Evolutionary conservation across 2,113 vertebrate genomes (phyloP), one percentile per base, ranked within the genome.

Genomic region (Alligator mississippiensis): DNA sequence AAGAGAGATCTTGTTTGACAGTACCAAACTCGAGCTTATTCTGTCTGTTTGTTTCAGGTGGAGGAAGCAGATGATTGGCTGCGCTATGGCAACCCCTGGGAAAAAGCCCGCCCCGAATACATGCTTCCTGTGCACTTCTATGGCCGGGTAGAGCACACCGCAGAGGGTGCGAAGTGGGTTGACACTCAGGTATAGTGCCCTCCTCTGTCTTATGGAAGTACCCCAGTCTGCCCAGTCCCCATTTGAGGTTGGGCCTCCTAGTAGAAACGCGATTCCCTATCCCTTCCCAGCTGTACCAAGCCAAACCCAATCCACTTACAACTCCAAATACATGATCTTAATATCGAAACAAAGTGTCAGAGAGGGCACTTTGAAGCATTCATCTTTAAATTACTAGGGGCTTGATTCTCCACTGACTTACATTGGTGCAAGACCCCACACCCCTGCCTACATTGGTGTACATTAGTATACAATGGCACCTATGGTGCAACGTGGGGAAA

Each of bases 21-120:
- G 25, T 80, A 9, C 0, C 12, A 34, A 85, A 2, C 38, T 1
- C 1, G 3, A 25, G 38, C 8, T 30, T 0, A 5, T 8, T 0
- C 57, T 4, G 0, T 58, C 77, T 84, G 22, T 77, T 38, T 54
- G 11, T 62, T 83, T 85, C 88, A 99, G 98, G 98, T 99, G 63
- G 98, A 99, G 93, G 98, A 99, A 94, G 99, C 98, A 0, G 99
- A 99, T 2, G 99, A 99, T 96, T 99, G 99, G 99, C 97, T 99
- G 47, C 98, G 98, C 84, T 99, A 99, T 0, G 98, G 98, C 54
- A 99, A 99, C 28, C 99, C 99, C 16, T 99, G 98, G 99, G 98
- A 99, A 95, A 99, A 99, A 60, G 98, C 98, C 0, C 98, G 98
- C 10, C 98, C 99, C 0, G 98, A 99, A 94, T 99, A 98, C 93